These are phyloP conservation scores for Trachymyrmex cornetzi DNA, from an alignment of 1,140 invertebrate species.

Conservation along the genomic window DNA sequence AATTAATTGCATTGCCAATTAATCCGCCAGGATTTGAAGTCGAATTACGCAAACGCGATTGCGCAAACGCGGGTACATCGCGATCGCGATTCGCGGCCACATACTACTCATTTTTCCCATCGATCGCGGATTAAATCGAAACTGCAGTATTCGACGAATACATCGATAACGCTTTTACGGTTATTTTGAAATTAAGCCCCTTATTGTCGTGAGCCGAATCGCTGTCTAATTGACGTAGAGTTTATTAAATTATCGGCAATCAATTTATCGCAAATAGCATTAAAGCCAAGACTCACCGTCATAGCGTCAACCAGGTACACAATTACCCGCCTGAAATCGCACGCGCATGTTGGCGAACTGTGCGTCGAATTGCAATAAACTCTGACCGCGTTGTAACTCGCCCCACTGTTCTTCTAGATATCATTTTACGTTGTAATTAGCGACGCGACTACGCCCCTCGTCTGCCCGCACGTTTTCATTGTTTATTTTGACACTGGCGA, in stretches of 20 bases:
- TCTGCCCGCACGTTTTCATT: slow-evolving; percentile 35
- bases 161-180: slow-evolving; percentile 36
- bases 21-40: slow-evolving; percentile 73
- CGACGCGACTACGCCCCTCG: slow-evolving; percentile 26
- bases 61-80: slow-evolving; percentile 38
- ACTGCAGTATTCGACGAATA: slow-evolving; percentile 32
- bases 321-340: slow-evolving; percentile 30
- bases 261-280: slow-evolving; percentile 56
- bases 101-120: slow-evolving; percentile 11
- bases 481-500: slow-evolving; percentile 52
- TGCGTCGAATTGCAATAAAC: slow-evolving; percentile 42
- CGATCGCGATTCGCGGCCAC: slow-evolving; percentile 29
- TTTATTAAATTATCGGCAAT: slow-evolving; percentile 64
- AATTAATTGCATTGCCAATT: slow-evolving; percentile 73
- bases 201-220: slow-evolving; percentile 45
- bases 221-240: slow-evolving; percentile 46
- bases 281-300: slow-evolving; percentile 54
- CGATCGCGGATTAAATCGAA: slow-evolving; percentile 64
- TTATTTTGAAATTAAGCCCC: slow-evolving; percentile 48
- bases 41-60: slow-evolving; percentile 74
- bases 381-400: background rate
- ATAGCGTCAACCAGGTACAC: background rate
- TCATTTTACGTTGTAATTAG: slow-evolving; percentile 61
- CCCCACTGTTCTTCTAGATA: slow-evolving; percentile 27
- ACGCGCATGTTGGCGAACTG: background rate